Conservation (phyloP, 2,113 vertebrate species). For the Toxostoma redivivum region DNA sequence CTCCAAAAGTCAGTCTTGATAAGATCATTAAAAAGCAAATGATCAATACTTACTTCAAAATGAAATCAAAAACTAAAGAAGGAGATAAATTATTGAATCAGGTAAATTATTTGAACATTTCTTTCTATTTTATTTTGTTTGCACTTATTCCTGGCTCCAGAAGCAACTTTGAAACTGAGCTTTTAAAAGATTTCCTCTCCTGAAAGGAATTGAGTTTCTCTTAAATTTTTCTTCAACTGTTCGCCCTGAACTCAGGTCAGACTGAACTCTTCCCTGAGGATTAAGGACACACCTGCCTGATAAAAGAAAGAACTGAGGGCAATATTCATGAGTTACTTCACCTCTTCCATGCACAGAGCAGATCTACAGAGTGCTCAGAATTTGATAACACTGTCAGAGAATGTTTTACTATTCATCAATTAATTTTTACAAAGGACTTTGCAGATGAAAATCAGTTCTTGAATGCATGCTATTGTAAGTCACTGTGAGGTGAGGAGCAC, state of each 20-base stretch:
- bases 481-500: background rate
- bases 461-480: background rate
- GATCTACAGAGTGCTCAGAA: background rate
- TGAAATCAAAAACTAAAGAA: background rate
- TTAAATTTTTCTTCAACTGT: background rate
- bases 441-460: background rate
- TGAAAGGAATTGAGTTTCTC: background rate
- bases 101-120: background rate
- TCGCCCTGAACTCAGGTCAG: background rate
- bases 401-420: background rate
- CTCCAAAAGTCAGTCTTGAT: background rate
- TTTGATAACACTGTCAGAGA: background rate
- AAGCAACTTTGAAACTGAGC: background rate
- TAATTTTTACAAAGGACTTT: background rate
- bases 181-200: background rate
- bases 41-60: constrained; percentile 12
- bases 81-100: background rate
- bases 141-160: background rate
- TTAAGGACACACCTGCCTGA: background rate
- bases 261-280: background rate
- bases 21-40: constrained; percentile 42
- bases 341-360: background rate
- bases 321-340: background rate
- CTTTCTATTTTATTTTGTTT: background rate
- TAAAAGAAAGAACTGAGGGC: background rate